Evolutionary conservation across 2,113 vertebrate genomes (phyloP).

Genomic region (Macroglossus sobrinus): DNA sequence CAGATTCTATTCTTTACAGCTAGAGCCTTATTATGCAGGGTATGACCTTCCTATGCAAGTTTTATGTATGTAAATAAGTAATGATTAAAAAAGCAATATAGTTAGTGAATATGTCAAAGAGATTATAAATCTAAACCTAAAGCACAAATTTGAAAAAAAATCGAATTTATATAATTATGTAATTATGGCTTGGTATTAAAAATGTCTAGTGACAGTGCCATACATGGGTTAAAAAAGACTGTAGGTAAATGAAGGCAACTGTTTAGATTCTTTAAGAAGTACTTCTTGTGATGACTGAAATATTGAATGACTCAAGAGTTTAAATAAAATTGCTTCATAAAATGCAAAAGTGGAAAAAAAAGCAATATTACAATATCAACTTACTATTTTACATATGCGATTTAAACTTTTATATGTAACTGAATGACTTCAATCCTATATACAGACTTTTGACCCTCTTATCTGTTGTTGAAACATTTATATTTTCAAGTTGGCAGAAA

Average conservation of each 20-base stretch:
- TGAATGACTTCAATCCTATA: background rate
- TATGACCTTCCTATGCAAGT: background rate
- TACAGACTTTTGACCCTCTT: background rate
- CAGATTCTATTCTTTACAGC: background rate
- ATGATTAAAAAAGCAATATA: background rate
- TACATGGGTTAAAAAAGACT: background rate
- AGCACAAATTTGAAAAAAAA: background rate
- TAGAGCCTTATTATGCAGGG: background rate
- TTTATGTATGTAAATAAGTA: background rate
- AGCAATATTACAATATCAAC: background rate
- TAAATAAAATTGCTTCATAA: background rate
- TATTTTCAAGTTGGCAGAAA: conserved; percentile 1
- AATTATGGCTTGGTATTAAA: conserved; percentile 14
- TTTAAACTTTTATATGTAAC: background rate
- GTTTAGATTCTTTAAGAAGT: background rate
- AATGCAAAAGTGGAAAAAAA: background rate
- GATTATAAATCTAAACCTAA: background rate
- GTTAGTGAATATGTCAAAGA: background rate
- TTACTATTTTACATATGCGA: background rate
- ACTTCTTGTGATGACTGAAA: background rate
- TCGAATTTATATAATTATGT: background rate
- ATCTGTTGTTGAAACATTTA: background rate
- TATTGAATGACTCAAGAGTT: background rate
- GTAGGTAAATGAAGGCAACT: background rate
- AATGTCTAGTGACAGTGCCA: background rate